Percentiles rank a stretch among this genome's conserved stretches.
Evolutionary conservation across 2,888 invertebrate genomes (phyloP).

Genomic region (Paralinhomoeus sp.): DNA sequence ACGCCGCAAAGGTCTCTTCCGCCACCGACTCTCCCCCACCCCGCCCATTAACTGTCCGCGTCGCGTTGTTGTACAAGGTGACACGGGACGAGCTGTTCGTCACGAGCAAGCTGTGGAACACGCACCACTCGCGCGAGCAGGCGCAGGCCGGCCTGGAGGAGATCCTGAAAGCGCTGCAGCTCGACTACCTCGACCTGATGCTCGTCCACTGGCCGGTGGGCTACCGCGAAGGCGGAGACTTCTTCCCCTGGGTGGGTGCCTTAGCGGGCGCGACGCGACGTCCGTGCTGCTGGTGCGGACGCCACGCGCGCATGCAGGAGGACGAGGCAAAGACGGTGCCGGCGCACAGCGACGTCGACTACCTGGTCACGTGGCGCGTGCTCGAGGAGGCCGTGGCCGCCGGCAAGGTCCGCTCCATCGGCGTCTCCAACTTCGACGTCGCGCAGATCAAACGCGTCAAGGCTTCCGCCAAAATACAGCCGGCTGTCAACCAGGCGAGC

Average conservation of each 20-base stretch:
- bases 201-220: conserved; percentile 23
- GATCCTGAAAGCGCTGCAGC: conserved; percentile 8
- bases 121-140: conserved; percentile 18
- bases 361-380: conserved; percentile 22
- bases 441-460: conserved; percentile 17
- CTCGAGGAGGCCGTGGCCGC: conserved; percentile 14
- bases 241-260: not conserved
- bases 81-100: conserved; percentile 23
- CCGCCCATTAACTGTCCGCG: too few relatives aligned
- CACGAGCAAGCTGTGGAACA: conserved; percentile 25
- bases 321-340: conserved; percentile 6
- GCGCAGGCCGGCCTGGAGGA: conserved; percentile 11
- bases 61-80: conserved; percentile 2
- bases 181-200: conserved; percentile 19
- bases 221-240: not conserved
- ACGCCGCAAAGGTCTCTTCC: conserved; percentile 21
- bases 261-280: too few relatives aligned
- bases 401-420: conserved; percentile 16
- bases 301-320: too few relatives aligned
- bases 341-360: conserved; percentile 19
- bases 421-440: conserved; percentile 21
- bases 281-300: too few relatives aligned
- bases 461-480: conserved; percentile 17
- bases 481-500: conserved; percentile 14
- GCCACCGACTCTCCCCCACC: too few relatives aligned